Evolutionary conservation across 2,113 vertebrate species (phyloP), one percentile per base, ranked within the genome.

Genomic region (Chauna torquata): DNA sequence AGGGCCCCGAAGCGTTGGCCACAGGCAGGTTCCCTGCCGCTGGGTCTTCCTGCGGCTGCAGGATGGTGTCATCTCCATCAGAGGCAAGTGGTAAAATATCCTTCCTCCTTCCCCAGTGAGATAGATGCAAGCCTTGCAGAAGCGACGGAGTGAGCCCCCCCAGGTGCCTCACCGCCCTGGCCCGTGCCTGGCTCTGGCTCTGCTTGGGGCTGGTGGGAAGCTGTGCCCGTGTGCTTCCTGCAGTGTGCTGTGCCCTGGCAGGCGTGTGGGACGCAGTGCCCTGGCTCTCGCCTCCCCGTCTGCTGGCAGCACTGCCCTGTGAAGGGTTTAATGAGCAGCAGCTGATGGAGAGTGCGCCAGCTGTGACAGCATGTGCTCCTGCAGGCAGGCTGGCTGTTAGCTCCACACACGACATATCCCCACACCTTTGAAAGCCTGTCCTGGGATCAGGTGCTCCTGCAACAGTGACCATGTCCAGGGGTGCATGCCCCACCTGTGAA

Each of bases 51-150:
- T 17, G 49, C 4, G 7, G 2, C 3, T 11, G 22, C 3, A 3
- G 4, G 52, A 10, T 0, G 0, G n/a, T n/a, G 36, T 12, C 25
- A 23, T 0, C 34, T 55, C 42, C 2, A 1, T 9, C 1, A 2
- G 62, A 82, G 38, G 16, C 78, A 52, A 44, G 45, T 9, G 25
- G 40, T 57, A 11, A 13, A 38, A 11, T 7, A n/a, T 3, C n/a
- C 58, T 36, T 64, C 28, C 28, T 32, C 16, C 32, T 69, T 70
- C 23, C 24, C 68, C 9, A 17, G 40, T 10, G 52, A 55, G 32
- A n/a, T 64, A 55, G 32, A n/a, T 64, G n/a, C 18, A 34, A 50
- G 32, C 23, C 54, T 82, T 24, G 75, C 65, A 82, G 75, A 38
- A 75, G 59, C n/a, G 50, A 40, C 7, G 16, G 68, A 61, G 42